These are phyloP conservation scores for Hyles euphorbiae DNA, from an alignment of 1,140 invertebrate species.

Conservation along the genomic window DNA sequence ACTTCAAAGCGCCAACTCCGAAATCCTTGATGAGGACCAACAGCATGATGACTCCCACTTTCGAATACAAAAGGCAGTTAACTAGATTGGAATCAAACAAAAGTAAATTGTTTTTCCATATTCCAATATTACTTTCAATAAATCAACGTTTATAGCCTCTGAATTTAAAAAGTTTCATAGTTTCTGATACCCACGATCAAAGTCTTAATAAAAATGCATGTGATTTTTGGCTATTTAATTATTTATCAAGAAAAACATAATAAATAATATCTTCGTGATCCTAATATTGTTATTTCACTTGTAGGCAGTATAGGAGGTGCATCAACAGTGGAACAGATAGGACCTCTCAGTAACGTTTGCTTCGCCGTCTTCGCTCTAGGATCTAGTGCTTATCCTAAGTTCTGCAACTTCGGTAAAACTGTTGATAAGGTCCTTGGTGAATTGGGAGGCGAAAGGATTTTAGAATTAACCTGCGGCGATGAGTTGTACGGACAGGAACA, in stretches of 20 bases:
- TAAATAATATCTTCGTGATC: too few species aligned
- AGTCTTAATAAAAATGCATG: too few species aligned
- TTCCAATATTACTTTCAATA: not conserved
- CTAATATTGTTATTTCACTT: conserved; percentile 6
- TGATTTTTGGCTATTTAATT: too few species aligned
- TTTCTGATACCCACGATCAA: too few species aligned
- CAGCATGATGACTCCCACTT: conserved; percentile 83
- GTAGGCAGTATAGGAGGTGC: conserved; percentile 76
- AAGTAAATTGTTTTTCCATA: conserved; percentile 36
- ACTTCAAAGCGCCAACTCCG: conserved; percentile 81
- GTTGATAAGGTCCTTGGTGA: conserved; percentile 93
- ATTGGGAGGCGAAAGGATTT: conserved; percentile 90
- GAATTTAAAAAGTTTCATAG: too few species aligned
- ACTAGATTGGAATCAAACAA: conserved; percentile 83
- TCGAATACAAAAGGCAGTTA: conserved; percentile 72
- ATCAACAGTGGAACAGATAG: conserved; percentile 88
- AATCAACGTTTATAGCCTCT: too few species aligned
- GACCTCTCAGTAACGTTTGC: conserved; percentile 91
- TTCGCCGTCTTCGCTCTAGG: conserved; percentile 96
- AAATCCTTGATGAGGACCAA: conserved; percentile 93
- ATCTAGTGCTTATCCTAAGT: conserved; percentile 97
- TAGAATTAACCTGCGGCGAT: conserved; percentile 89
- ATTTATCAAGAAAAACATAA: too few species aligned
- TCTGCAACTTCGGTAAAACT: conserved; percentile 95
- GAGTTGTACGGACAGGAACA: conserved; percentile 97